phyloP scores from a whole-genome alignment of 2,888 invertebrate genomes.

The Drosophila mulleri region DNA sequence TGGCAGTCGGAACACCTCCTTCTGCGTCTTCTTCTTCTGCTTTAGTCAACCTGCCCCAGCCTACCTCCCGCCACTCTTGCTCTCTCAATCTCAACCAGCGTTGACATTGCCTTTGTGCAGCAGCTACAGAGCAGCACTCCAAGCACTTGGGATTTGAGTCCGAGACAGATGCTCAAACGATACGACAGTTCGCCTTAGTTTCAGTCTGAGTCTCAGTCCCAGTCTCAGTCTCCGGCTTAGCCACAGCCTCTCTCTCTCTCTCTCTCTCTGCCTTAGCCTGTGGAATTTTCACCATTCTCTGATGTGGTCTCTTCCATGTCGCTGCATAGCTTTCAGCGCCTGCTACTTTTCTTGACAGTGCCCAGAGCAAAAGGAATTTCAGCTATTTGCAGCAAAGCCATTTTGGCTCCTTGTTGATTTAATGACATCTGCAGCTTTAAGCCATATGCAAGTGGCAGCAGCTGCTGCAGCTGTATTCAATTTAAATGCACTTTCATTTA shows the following conservation, averaged over 20 bases:
- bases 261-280: neutral
- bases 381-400: conserved; percentile 53
- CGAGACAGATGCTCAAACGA: conserved; percentile 62
- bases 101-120: conserved; percentile 49
- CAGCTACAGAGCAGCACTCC: conserved; percentile 64
- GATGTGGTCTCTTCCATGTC: conserved; percentile 76
- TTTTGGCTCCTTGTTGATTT: conserved; percentile 63
- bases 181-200: conserved; percentile 5
- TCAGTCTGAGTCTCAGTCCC: conserved; percentile 11
- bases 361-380: conserved; percentile 51
- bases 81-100: neutral
- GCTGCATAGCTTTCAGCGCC: conserved; percentile 71
- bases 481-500: conserved; percentile 50
- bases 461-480: conserved; percentile 20
- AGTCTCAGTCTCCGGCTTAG: conserved; percentile 6
- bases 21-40: neutral
- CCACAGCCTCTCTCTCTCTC: conserved; percentile 3
- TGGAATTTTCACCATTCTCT: conserved; percentile 14
- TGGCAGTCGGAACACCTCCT: conserved; percentile 34
- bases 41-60: neutral
- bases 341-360: conserved; percentile 58
- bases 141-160: conserved; percentile 75
- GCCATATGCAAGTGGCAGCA: conserved; percentile 8
- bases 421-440: conserved; percentile 41
- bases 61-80: neutral